Conservation (phyloP, 2,797 vertebrate species). For the Xyrichtys novacula region DNA sequence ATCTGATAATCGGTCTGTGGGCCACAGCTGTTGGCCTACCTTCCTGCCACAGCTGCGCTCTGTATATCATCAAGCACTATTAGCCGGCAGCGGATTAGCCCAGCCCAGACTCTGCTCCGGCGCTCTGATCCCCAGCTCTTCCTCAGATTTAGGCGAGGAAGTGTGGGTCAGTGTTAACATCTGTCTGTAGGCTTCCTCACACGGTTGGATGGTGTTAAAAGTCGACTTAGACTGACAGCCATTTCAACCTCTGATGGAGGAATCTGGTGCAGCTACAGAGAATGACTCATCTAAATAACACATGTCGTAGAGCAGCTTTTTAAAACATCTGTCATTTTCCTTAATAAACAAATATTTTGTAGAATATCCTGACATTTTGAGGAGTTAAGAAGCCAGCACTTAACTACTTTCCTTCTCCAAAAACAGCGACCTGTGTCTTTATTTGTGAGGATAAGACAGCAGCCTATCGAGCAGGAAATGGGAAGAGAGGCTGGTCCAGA, state of each 20-base stretch:
- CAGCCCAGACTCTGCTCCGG: slow-evolving; percentile 62
- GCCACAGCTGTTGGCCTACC: slow-evolving; percentile 82
- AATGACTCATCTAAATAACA: not conserved
- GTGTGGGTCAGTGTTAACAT: slow-evolving; percentile 73
- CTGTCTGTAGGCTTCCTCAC: slow-evolving; percentile 61
- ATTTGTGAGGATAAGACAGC: too few species aligned
- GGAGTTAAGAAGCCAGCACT: too few species aligned
- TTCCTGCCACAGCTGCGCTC: slow-evolving; percentile 80
- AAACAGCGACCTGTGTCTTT: too few species aligned
- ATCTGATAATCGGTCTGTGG: slow-evolving; percentile 75
- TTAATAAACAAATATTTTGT: too few species aligned
- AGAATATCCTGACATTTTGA: too few species aligned
- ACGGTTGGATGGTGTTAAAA: slow-evolving; percentile 37
- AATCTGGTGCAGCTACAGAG: not conserved
- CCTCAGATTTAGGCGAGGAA: slow-evolving; percentile 64
- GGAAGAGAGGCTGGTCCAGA: too few species aligned
- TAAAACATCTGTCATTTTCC: not conserved
- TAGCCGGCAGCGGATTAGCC: slow-evolving; percentile 78
- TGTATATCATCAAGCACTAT: slow-evolving; percentile 81
- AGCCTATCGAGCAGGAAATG: too few species aligned
- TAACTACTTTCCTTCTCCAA: too few species aligned
- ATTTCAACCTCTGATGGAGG: slow-evolving; percentile 49
- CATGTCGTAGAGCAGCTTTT: not conserved
- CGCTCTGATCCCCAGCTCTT: slow-evolving; percentile 65
- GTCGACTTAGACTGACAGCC: slow-evolving; percentile 27